A percentile compares a stretch with the other conserved stretches of the same genome.
Conservation (phyloP, 2,888 invertebrate genomes). For the Chrysolina oricalcia region DNA sequence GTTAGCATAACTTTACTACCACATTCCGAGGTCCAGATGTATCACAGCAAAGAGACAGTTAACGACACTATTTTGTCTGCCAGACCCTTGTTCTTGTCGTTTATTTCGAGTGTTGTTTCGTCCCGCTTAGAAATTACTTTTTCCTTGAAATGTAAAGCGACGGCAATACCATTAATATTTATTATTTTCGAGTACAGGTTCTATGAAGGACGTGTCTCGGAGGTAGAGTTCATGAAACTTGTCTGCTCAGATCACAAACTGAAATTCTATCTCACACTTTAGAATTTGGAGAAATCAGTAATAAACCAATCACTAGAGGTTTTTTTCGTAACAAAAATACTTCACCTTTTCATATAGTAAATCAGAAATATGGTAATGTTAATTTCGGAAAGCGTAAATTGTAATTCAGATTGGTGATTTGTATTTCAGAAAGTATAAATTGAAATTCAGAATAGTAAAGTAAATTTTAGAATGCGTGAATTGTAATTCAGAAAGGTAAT, state of each 20-base stretch:
- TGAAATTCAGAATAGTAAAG: no score
- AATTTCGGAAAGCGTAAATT: no score
- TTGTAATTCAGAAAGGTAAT: no score
- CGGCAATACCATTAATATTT: constrained; percentile 28
- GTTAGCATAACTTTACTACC: constrained; percentile 48
- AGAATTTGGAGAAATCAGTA: no score
- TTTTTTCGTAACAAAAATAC: no score
- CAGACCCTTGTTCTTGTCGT: constrained; percentile 46
- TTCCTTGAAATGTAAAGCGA: constrained; percentile 33
- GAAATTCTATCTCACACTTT: neutral
- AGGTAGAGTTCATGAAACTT: neutral
- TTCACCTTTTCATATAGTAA: no score
- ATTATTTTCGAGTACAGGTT: constrained; percentile 12
- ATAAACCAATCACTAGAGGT: no score
- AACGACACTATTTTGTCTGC: constrained; percentile 55
- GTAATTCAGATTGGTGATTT: no score
- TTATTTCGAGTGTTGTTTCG: constrained; percentile 40
- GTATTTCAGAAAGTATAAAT: no score
- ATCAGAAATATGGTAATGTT: no score
- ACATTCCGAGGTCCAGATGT: constrained; percentile 55
- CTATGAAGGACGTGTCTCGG: neutral
- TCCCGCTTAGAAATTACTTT: constrained; percentile 39
- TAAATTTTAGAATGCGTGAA: no score
- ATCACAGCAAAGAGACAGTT: constrained; percentile 51
- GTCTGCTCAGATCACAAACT: neutral